These are phyloP conservation scores for Tipula helvola DNA, from an alignment of 2,888 invertebrate genomes.

Conservation along the genomic window DNA sequence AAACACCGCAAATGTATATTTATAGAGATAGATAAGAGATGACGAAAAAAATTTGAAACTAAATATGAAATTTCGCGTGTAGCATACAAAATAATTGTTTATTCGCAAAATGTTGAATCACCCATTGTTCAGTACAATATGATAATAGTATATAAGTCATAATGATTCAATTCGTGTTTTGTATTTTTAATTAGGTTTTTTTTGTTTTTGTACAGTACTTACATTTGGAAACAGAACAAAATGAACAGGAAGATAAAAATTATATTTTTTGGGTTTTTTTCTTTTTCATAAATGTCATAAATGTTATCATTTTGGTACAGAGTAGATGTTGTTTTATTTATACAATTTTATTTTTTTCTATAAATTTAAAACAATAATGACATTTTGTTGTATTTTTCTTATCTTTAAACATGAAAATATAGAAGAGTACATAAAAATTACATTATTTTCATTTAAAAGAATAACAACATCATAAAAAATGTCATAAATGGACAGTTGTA, in stretches of 20 bases:
- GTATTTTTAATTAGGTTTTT: not conserved
- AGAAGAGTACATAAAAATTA: not conserved
- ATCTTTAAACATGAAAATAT: not conserved
- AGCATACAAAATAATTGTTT: not conserved
- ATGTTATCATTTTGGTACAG: not conserved
- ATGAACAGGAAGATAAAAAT: not conserved
- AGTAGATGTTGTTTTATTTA: not conserved
- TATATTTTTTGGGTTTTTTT: not conserved
- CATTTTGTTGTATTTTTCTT: not conserved
- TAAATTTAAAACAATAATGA: not conserved
- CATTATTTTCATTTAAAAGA: not conserved
- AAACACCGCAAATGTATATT: not conserved
- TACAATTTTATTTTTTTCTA: not conserved
- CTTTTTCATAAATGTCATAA: not conserved
- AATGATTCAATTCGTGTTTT: not conserved
- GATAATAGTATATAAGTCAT: not conserved
- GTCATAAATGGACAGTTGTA: not conserved
- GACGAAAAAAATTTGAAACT: not conserved
- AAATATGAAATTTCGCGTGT: not conserved
- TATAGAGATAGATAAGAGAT: not conserved
- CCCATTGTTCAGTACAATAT: not conserved
- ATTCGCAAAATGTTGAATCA: not conserved
- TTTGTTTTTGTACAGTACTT: not conserved
- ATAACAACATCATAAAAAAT: not conserved
- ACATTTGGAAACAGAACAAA: not conserved